phyloP scores from a whole-genome alignment of 64 coral and sea anemone species.

The Pachyseris speciosa region DNA sequence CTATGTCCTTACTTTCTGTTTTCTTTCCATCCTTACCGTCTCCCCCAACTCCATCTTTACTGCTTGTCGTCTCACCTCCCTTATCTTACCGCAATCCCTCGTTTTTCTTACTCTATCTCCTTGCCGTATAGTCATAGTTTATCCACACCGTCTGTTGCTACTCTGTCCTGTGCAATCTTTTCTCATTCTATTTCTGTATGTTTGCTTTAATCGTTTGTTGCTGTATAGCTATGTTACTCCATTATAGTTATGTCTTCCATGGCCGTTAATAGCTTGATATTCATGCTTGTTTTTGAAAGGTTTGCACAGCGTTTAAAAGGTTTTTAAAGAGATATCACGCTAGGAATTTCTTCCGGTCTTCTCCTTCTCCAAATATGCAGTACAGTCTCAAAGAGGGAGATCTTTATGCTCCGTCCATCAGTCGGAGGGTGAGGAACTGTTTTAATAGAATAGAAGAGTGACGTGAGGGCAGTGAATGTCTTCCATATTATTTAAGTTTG shows the following conservation, averaged over 20 bases:
- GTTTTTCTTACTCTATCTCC: neutral
- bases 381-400: conserved; percentile 18
- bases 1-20: too few species aligned
- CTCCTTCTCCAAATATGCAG: neutral
- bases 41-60: too few species aligned
- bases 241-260: too few species aligned
- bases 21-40: too few species aligned
- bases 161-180: neutral
- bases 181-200: neutral
- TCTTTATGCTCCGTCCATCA: neutral
- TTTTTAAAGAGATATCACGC: conserved; percentile 9
- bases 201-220: too few species aligned
- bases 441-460: too few species aligned
- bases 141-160: too few species aligned
- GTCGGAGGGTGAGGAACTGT: neutral
- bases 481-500: too few species aligned
- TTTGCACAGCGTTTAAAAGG: neutral
- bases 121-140: too few species aligned
- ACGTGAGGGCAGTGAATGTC: too few species aligned
- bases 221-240: neutral
- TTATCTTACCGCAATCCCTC: too few species aligned
- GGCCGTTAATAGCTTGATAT: neutral
- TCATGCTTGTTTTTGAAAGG: conserved; percentile 3
- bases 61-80: too few species aligned
- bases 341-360: neutral